Conservation (phyloP, 2,888 invertebrate species). For the Lathronympha strigana region DNA sequence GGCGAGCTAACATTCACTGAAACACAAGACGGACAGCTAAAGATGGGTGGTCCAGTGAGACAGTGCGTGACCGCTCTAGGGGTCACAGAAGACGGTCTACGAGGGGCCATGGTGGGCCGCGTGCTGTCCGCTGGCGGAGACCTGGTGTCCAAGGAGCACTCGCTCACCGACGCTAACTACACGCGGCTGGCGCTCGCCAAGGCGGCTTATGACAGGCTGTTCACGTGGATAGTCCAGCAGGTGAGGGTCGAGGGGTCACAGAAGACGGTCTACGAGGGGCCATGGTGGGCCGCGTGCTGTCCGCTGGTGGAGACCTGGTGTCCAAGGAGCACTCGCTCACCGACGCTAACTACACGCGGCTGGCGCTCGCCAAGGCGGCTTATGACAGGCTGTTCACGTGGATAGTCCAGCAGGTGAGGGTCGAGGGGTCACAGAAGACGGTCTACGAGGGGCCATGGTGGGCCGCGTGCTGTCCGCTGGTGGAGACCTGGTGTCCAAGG, state of each 20-base stretch:
- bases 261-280: constrained; percentile 88
- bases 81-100: constrained; percentile 87
- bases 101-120: constrained; percentile 91
- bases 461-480: constrained; percentile 96
- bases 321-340: constrained; percentile 93
- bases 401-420: constrained; percentile 92
- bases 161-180: constrained; percentile 92
- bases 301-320: constrained; percentile 90
- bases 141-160: constrained; percentile 91
- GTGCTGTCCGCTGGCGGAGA: constrained; percentile 95
- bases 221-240: constrained; percentile 95
- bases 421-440: constrained; percentile 85
- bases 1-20: constrained; percentile 85
- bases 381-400: constrained; percentile 97
- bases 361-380: constrained; percentile 97
- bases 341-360: constrained; percentile 94
- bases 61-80: constrained; percentile 80
- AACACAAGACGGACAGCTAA: constrained; percentile 85
- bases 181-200: constrained; percentile 97
- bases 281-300: constrained; percentile 94
- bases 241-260: constrained; percentile 85
- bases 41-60: constrained; percentile 71
- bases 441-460: constrained; percentile 90
- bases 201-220: constrained; percentile 97
- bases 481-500: constrained; percentile 89